Evolutionary conservation across 2,888 invertebrate genomes (phyloP), one percentile per base, ranked within the genome.

Genomic region (Melieria omissa): DNA sequence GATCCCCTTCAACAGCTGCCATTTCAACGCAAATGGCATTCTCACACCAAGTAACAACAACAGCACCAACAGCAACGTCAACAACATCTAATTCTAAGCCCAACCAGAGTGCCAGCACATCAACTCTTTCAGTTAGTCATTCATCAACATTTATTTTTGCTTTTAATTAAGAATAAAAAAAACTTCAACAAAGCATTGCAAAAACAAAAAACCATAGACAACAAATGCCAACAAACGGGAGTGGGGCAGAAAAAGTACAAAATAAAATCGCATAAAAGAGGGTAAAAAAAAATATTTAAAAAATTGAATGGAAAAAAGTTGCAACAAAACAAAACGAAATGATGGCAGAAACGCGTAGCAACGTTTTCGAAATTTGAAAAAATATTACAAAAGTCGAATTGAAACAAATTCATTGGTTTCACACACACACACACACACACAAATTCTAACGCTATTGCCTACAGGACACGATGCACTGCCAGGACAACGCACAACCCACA

Each of bases 361-460:
- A 62, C 54, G n/a, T 61, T 71, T 71, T 71, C 49, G 65, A 71
- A 65, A 54, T 71, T 65, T 14, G 70, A 47, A 65, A 70, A 70
- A 64, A 70, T 65, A 64, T 52, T 49, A 60, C 58, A 70, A 70
- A 60, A 70, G 65, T 69, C 69, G 55, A 69, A 69, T 62, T 69
- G 69, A 63, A 69, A 69, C 47, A 64, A 47, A 64, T 64, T 29
- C 61, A 47, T 45, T 61, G 61, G 45, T n/a, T 16, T 4, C 61
- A 9, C 12, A 5, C 45, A 61, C 52, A 52, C 52, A 52, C 44
- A 61, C 52, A 60, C 29, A 29, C 29, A 29, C 16, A 16, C 16
- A 16, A 29, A 29, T 3, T 29, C 29, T 29, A 29, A 29, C 49
- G 7, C 16, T 41, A 10, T 4, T 47, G 3, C 44, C 7, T 57